phyloP scores from a whole-genome alignment of 2,113 vertebrate genomes.

The Rattus norvegicus region DNA sequence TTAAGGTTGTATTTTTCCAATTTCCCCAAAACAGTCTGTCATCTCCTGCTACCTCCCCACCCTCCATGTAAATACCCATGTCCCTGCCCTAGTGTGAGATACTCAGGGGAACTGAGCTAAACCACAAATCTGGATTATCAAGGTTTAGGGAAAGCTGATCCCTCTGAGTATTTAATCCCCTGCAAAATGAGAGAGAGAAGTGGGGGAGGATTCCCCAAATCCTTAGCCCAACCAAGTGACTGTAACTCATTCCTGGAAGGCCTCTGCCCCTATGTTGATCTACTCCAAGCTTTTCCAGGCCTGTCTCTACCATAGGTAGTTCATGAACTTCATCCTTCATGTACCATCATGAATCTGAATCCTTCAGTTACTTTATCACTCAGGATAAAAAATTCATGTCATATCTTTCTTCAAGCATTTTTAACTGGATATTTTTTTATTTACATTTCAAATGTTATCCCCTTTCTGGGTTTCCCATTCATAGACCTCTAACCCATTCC shows the following conservation, averaged over 20 bases:
- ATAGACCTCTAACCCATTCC: too few species aligned
- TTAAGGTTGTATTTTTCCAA: neutral
- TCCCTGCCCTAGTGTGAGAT: neutral
- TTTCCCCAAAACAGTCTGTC: neutral
- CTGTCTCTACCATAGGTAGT: neutral
- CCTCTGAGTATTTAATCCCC: slow-evolving; percentile 42
- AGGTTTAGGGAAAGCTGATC: slow-evolving; percentile 62
- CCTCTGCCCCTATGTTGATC: rapidly evolving
- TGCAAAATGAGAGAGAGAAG: neutral
- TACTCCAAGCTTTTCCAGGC: neutral
- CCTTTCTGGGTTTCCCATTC: too few species aligned
- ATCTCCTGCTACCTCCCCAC: neutral
- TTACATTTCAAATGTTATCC: too few species aligned
- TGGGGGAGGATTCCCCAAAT: neutral
- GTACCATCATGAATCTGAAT: rapidly evolving
- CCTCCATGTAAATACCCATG: neutral
- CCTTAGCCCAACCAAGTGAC: neutral
- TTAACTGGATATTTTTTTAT: too few species aligned
- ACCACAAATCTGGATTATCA: slow-evolving; percentile 71
- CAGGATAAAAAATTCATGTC: neutral
- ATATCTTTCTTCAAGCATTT: neutral
- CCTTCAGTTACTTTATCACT: neutral
- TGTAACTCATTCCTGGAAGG: neutral
- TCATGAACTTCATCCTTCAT: rapidly evolving
- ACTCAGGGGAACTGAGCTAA: slow-evolving; percentile 33